These are phyloP conservation scores for Melanogrammus aeglefinus DNA, from an alignment of 2,797 vertebrate species.

Conservation along the genomic window DNA sequence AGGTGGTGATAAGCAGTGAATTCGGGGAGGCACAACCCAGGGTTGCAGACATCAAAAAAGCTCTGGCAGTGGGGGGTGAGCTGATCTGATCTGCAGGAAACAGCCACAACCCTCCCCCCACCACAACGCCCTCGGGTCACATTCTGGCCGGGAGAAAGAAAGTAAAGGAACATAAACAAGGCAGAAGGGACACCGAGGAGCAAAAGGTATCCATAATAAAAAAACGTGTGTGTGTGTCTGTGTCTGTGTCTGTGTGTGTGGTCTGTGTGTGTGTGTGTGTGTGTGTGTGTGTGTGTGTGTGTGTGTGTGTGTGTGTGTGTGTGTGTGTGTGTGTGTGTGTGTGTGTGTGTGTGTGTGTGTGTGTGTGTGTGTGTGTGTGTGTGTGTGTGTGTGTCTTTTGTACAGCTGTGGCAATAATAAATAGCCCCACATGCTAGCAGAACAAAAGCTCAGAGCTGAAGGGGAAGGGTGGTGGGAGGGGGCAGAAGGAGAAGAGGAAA, in stretches of 20 bases:
- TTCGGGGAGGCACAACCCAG: too few species aligned
- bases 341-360: constrained; percentile 1
- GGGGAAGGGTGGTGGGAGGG: background rate
- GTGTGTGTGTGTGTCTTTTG: constrained; percentile 20
- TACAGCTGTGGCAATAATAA: constrained; percentile 65
- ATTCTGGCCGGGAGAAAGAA: background rate
- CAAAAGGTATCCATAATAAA: background rate
- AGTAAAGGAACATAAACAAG: background rate
- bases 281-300: constrained; percentile 2
- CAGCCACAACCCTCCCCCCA: background rate
- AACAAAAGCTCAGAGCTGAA: constrained; percentile 57
- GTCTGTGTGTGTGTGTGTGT: background rate
- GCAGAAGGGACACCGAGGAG: background rate
- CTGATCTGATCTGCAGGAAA: constrained; percentile 3
- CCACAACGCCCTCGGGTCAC: background rate
- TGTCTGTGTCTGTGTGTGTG: constrained; percentile 3
- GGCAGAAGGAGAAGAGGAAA: constrained; percentile 54
- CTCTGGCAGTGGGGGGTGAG: background rate
- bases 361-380: constrained; percentile 5
- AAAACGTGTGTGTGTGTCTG: background rate
- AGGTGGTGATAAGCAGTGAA: background rate
- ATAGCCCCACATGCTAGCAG: constrained; percentile 54
- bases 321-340: constrained; percentile 7
- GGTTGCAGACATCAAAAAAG: background rate
- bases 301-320: background rate